Evolutionary conservation across 2,113 vertebrate genomes (phyloP).

Genomic region (Bambusicola thoracicus): DNA sequence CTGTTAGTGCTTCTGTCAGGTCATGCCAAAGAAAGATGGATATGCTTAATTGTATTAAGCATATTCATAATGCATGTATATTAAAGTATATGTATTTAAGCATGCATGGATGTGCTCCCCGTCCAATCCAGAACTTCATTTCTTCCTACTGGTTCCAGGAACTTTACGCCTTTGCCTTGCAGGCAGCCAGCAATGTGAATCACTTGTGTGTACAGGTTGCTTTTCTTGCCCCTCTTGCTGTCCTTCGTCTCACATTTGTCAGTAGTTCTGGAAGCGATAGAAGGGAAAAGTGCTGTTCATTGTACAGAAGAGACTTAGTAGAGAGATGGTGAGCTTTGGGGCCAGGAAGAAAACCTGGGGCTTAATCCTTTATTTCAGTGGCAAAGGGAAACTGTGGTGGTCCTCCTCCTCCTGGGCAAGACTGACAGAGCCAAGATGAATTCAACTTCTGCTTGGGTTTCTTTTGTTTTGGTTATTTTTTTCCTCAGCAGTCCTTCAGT

Average conservation of each 20-base stretch:
- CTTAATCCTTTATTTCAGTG: background rate
- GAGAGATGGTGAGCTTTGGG: background rate
- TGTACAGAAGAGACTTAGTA: background rate
- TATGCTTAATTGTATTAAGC: background rate
- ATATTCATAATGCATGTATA: background rate
- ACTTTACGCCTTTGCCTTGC: background rate
- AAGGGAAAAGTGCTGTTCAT: background rate
- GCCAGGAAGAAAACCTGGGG: background rate
- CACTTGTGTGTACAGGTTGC: background rate
- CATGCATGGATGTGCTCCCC: background rate
- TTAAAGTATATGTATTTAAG: background rate
- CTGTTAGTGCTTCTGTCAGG: background rate
- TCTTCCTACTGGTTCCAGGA: background rate
- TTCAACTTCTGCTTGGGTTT: background rate
- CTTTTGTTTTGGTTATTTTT: background rate
- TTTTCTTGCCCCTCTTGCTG: background rate
- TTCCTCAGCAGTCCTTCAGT: background rate
- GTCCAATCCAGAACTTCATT: background rate
- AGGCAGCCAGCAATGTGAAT: background rate
- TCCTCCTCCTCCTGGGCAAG: background rate
- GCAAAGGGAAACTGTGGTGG: background rate
- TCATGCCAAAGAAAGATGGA: background rate
- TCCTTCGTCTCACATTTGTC: background rate
- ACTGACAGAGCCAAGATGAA: background rate
- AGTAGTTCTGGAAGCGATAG: background rate